Conservation (phyloP, 1,140 invertebrate species). For the Meteorus sp. region DNA sequence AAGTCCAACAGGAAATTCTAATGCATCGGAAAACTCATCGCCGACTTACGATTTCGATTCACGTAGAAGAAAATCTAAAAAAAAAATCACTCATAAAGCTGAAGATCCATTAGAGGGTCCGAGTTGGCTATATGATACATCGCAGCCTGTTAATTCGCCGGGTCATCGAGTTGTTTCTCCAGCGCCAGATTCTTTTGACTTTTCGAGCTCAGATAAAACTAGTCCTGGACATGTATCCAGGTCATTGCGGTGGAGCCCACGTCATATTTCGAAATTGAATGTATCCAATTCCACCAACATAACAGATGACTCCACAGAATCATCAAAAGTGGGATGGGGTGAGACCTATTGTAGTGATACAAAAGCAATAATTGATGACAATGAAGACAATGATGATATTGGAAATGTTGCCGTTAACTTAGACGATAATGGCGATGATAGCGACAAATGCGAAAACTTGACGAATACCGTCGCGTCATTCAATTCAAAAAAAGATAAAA, state of each 20-base stretch:
- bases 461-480: neutral
- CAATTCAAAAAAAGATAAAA: neutral
- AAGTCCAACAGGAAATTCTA: neutral
- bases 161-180: neutral
- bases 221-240: too few species aligned
- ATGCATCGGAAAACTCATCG: conserved; percentile 1
- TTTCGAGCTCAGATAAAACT: too few species aligned
- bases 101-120: conserved; percentile 54
- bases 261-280: too few species aligned
- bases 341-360: too few species aligned
- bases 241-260: too few species aligned
- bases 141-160: neutral
- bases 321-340: too few species aligned
- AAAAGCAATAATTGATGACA: too few species aligned
- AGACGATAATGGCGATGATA: neutral
- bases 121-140: conserved; percentile 48
- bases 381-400: too few species aligned
- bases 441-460: neutral
- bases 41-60: conserved; percentile 12
- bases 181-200: neutral
- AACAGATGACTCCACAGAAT: too few species aligned
- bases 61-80: neutral
- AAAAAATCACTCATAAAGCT: neutral
- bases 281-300: too few species aligned
- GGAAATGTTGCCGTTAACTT: neutral